These are phyloP conservation scores for Chamaetylas fuelleborni DNA, from an alignment of 2,113 vertebrate genomes.

Conservation along the genomic window DNA sequence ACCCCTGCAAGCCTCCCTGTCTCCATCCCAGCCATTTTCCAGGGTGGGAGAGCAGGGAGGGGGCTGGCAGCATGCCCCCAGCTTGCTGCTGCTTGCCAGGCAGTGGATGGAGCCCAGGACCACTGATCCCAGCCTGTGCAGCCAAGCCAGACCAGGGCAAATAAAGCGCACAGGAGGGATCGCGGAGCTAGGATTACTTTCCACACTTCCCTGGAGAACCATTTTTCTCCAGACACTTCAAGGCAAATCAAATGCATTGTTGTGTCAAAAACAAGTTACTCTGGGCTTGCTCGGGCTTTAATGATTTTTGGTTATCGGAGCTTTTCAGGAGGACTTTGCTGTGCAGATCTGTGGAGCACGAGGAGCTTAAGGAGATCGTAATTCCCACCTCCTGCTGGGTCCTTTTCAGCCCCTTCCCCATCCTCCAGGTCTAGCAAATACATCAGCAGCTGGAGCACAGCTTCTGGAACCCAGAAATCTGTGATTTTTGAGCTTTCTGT, in stretches of 20 bases:
- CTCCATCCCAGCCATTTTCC: neutral
- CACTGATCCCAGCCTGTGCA: neutral
- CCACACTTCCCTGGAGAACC: neutral
- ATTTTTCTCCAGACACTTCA: neutral
- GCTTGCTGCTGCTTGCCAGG: neutral
- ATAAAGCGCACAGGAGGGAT: neutral
- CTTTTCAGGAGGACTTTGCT: slow-evolving; percentile 49
- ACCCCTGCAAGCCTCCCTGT: neutral
- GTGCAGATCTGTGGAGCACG: neutral
- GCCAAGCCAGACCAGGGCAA: neutral
- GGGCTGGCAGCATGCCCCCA: neutral
- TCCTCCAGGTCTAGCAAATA: neutral
- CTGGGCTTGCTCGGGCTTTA: slow-evolving; percentile 37
- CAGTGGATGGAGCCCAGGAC: neutral
- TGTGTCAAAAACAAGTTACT: slow-evolving; percentile 27
- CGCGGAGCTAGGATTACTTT: neutral
- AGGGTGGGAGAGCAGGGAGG: neutral
- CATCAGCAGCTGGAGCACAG: neutral
- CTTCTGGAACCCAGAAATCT: neutral
- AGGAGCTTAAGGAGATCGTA: slow-evolving; percentile 42
- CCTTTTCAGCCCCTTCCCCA: neutral
- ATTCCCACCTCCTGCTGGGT: neutral
- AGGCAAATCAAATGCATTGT: slow-evolving; percentile 38
- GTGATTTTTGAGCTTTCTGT: too few relatives aligned
- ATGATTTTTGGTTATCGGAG: slow-evolving; percentile 63